Base-by-base conservation (phyloP, 2,888 invertebrate species). In the Thalpophila matura region DNA sequence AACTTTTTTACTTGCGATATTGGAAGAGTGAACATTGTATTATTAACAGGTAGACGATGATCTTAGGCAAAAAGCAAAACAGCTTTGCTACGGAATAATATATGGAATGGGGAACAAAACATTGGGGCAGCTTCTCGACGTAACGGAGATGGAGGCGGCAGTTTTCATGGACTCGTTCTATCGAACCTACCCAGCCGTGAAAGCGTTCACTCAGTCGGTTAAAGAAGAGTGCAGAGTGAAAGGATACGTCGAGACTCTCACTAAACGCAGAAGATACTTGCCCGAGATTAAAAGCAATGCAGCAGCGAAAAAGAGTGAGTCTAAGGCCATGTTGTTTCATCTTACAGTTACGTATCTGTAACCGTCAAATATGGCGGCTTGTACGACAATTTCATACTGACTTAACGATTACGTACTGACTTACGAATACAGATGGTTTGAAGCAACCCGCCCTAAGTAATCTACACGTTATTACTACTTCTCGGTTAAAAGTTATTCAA, bases 41-140 rank as follows among this genome's bases (percentile, higher is more conserved):
- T 42, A 71, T 77, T 62, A 65, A 55, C 66, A 69, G 96, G 97
- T 99, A 0, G 97, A 97, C 35, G 96, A 97, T 57, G 96, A 96
- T 59, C 95, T 98, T 78, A 95, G 99, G 43, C 98, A 98, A 83
- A 97, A 97, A 83, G 97, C 99, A 4, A 99, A 99, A 90, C 97
- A 98, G 92, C 96, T 99, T 27, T 99, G 99, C 87, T 99, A 99
- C 91, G 99, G 99, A 5, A 98, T 99, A 83, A 97, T 99, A 59
- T 99, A 99, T 89, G 99, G 99, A 6, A 99, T 99, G 97, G 99
- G 99, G 2, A 95, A 96, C 61, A 97, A 96, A 82, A 96, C 98
- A 0, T 93, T 99, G 27, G 96, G 97, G 0, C 97, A 98, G 64
- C 96, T 97, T 70, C 94, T 99, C 31, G 96, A 96, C 57, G 96